phyloP scores from a whole-genome alignment of 2,113 vertebrate species.

The Hoplias malabaricus region DNA sequence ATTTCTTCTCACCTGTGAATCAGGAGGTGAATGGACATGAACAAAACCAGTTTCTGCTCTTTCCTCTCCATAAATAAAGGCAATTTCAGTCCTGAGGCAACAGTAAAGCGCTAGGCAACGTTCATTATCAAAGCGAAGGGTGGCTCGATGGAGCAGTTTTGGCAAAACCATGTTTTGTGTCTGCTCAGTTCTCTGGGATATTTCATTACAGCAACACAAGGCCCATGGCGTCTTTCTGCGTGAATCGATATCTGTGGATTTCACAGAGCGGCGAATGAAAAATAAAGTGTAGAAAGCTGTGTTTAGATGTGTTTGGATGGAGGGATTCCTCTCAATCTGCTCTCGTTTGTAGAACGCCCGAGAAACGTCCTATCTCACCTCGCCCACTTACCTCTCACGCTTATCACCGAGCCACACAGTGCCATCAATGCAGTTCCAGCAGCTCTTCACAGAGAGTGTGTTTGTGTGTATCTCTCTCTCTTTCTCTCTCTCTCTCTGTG shows the following conservation, averaged over 20 bases:
- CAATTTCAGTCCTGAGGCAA: too few species aligned
- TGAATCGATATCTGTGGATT: background rate
- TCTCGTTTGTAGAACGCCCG: conserved; percentile 13
- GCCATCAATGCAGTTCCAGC: conserved; percentile 15
- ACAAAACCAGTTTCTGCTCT: too few species aligned
- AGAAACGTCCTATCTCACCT: conserved; percentile 24
- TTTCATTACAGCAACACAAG: conserved; percentile 6
- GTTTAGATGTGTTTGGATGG: conserved; percentile 27
- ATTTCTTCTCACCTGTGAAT: too few species aligned
- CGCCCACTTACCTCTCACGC: conserved; percentile 40
- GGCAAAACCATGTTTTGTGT: too few species aligned
- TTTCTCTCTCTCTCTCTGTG: too few species aligned
- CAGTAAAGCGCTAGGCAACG: conserved; percentile 23
- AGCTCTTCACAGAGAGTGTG: conserved; percentile 27
- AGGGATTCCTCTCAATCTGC: conserved; percentile 15
- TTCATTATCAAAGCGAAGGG: conserved; percentile 16
- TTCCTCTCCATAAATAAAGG: too few species aligned
- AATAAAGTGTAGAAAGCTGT: background rate
- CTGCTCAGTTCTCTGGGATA: background rate
- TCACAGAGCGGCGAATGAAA: background rate
- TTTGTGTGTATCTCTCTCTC: conserved; percentile 4
- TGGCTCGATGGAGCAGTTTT: too few species aligned
- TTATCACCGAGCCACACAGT: conserved; percentile 36
- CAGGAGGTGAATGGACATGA: too few species aligned
- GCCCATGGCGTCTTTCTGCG: background rate